Evolutionary conservation across 2,888 invertebrate species (phyloP), one percentile per base, ranked within the genome.

Genomic region (Heliconius cydno): DNA sequence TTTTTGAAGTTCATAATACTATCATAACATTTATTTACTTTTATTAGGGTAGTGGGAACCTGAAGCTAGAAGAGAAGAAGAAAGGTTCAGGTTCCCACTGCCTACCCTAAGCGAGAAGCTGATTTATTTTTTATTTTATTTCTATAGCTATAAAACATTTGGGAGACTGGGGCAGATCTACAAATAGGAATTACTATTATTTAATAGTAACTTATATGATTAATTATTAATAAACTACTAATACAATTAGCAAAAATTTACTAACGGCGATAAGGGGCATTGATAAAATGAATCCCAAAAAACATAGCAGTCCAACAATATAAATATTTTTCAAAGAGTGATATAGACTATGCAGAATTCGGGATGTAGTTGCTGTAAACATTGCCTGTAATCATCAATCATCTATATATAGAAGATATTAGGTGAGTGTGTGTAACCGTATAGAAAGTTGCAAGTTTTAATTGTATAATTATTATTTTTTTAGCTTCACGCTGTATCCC

Each of bases 231-330:
- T 30, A 28, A 28, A 15, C 13, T 65, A 28, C 6, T 65, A 15
- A 25, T 15, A 41, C 12, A 66, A n/a, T 19, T 13, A 38, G n/a
- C 4, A 34, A 25, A 65, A 13, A 25, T 67, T 25, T 22, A 87
- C 89, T 90, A 82, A 93, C 93, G 79, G 86, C 79, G 65, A 85
- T 81, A 1, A 90, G 72, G 12, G 87, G 85, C 57, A 89, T 66
- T 6, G 90, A 88, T 7, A 88, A 75, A 9, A 83, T 81, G 79
- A 92, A 92, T 38, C 92, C 92, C 12, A 90, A 15, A 75, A 88
- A 88, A 83, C 92, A 92, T 63, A 92, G 80, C 72, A 92, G 77
- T 34, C 93, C 93, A 67, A 91, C 86, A 63, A 93, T 87, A 80
- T 93, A 93, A 74, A 92, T 85, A 75, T 84, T 89, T 82, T 92